A percentile compares a stretch with the other conserved stretches of the same genome.
These are phyloP conservation scores for Pangasius larnaudii DNA, from an alignment of 2,797 vertebrate species.

Conservation along the genomic window DNA sequence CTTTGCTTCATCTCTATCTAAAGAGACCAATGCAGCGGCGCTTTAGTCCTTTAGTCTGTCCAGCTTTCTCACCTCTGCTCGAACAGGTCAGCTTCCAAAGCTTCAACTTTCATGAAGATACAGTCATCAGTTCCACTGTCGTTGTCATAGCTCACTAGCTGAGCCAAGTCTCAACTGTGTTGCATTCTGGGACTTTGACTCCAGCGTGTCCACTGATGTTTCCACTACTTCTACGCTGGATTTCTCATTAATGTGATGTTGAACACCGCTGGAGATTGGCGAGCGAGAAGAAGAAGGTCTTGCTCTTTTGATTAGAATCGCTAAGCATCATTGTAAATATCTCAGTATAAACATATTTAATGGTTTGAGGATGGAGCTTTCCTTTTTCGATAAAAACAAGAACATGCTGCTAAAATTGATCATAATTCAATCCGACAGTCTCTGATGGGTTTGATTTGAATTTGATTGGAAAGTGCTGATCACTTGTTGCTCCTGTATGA, in stretches of 20 bases:
- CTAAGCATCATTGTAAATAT: no score
- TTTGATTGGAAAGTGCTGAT: background rate
- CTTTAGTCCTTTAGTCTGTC: background rate
- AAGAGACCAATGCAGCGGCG: background rate
- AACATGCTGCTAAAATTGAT: no score
- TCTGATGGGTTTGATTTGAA: background rate
- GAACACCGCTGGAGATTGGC: no score
- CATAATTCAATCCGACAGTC: background rate
- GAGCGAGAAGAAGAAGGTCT: no score
- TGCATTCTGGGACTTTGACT: background rate
- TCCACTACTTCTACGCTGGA: no score
- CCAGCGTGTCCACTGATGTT: background rate
- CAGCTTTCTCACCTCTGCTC: background rate
- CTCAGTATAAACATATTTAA: no score
- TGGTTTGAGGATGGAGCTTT: no score
- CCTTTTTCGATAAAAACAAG: no score
- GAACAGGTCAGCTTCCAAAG: background rate
- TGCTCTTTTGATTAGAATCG: no score
- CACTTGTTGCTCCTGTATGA: background rate
- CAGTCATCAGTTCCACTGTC: no score
- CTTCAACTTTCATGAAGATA: no score
- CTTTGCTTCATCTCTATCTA: background rate
- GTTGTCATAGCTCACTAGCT: background rate
- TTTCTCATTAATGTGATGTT: background rate
- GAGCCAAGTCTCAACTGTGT: background rate